These are phyloP conservation scores for Opisthocomus hoazin DNA, from an alignment of 2,113 vertebrate species.

Conservation along the genomic window DNA sequence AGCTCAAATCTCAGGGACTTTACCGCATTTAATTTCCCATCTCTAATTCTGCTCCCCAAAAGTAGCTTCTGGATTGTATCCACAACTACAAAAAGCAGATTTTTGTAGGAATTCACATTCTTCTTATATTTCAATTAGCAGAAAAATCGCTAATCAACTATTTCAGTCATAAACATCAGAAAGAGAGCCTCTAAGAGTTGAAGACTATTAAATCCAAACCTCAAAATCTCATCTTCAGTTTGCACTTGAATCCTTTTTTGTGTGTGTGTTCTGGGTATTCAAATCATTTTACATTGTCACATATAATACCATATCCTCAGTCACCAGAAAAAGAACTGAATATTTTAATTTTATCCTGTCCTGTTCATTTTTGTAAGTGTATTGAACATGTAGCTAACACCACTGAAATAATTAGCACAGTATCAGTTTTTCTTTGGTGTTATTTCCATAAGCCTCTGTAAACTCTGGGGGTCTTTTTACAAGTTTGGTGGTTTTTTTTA, in stretches of 20 bases:
- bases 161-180: not conserved
- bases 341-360: not conserved
- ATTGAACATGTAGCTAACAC: not conserved
- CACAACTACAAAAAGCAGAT: not conserved
- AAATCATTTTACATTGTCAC: not conserved
- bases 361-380: not conserved
- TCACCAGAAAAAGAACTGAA: not conserved
- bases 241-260: not conserved
- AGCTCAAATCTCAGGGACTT: not conserved
- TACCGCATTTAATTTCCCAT: not conserved
- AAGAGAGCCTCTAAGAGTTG: not conserved
- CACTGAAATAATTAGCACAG: not conserved
- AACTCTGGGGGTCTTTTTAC: not conserved
- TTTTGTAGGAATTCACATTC: not conserved
- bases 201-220: not conserved
- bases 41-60: not conserved
- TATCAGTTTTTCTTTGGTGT: not conserved
- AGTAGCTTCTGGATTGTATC: not conserved
- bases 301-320: not conserved
- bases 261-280: not conserved
- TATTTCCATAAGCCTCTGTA: not conserved
- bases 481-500: not conserved
- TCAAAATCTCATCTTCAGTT: not conserved
- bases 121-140: not conserved
- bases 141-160: not conserved